phyloP scores from a whole-genome alignment of 2,113 vertebrate genomes.

The Anseranas semipalmata region DNA sequence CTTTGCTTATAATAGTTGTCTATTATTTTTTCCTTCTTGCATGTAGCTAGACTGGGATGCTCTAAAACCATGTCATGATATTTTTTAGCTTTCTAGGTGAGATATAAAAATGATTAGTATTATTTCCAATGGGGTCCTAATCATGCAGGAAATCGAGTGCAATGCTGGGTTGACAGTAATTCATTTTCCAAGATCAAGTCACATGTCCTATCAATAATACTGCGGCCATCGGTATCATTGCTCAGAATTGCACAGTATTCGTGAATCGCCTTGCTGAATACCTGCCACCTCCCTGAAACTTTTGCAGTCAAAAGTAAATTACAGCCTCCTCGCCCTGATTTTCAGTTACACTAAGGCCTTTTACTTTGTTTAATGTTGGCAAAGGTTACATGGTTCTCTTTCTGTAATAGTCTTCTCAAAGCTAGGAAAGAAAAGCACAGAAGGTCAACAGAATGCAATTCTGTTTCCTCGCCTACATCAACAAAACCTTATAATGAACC shows the following conservation, averaged over 20 bases:
- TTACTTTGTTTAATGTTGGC: background rate
- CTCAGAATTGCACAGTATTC: background rate
- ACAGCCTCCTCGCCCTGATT: background rate
- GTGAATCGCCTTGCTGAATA: background rate
- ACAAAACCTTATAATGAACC: background rate
- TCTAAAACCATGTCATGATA: background rate
- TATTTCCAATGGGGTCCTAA: background rate
- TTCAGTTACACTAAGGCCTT: background rate
- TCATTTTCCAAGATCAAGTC: background rate
- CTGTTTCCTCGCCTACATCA: background rate
- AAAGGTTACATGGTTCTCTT: background rate
- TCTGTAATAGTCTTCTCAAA: background rate
- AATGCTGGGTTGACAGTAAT: background rate
- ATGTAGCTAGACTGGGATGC: background rate
- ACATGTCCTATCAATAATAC: background rate
- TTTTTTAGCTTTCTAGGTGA: background rate
- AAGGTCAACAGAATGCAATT: background rate
- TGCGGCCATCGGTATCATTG: background rate
- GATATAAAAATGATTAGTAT: background rate
- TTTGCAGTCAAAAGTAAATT: background rate
- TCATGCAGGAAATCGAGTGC: background rate
- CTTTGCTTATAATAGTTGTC: background rate
- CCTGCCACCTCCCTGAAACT: rapidly evolving
- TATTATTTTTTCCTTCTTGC: background rate
- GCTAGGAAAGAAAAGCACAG: background rate